Evolutionary conservation across 2,888 invertebrate species (phyloP).

Genomic region (Caenorhabditis angaria): DNA sequence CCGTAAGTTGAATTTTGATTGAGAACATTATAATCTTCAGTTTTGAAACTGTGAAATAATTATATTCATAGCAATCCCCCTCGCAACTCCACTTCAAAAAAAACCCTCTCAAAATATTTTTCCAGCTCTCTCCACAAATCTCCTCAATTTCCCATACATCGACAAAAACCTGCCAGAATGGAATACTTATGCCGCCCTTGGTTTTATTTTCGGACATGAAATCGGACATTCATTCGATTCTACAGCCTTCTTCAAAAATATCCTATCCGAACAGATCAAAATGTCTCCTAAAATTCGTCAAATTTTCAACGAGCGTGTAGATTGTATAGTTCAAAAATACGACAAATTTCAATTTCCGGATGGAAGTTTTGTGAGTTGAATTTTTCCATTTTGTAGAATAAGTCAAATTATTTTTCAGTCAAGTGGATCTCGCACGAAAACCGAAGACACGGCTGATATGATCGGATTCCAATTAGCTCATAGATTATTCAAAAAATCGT

Average conservation of each 20-base stretch:
- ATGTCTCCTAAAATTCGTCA: neutral
- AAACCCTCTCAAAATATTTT: too few species aligned
- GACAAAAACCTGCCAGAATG: conserved; percentile 8
- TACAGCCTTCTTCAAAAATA: neutral
- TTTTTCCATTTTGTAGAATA: too few species aligned
- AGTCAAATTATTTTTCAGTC: conserved; percentile 34
- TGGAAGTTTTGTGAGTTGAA: neutral
- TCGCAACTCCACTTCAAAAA: too few species aligned
- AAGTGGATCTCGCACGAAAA: conserved; percentile 11
- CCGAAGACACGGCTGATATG: conserved; percentile 12
- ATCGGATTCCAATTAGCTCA: conserved; percentile 10
- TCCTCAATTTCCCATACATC: conserved; percentile 6
- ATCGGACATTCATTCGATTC: conserved; percentile 26
- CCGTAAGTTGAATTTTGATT: too few species aligned
- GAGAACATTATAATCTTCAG: too few species aligned
- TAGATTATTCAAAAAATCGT: conserved; percentile 8
- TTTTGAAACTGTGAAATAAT: too few species aligned
- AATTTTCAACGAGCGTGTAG: neutral
- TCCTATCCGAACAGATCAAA: too few species aligned
- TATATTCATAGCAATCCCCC: neutral
- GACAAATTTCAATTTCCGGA: neutral
- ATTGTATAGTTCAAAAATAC: neutral
- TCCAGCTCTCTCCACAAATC: neutral
- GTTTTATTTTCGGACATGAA: conserved; percentile 16
- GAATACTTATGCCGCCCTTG: conserved; percentile 10